Percentiles rank a stretch among this genome's conserved stretches.
Evolutionary conservation across 2,113 vertebrate species (phyloP).

Genomic region (Pollachius pollachius): DNA sequence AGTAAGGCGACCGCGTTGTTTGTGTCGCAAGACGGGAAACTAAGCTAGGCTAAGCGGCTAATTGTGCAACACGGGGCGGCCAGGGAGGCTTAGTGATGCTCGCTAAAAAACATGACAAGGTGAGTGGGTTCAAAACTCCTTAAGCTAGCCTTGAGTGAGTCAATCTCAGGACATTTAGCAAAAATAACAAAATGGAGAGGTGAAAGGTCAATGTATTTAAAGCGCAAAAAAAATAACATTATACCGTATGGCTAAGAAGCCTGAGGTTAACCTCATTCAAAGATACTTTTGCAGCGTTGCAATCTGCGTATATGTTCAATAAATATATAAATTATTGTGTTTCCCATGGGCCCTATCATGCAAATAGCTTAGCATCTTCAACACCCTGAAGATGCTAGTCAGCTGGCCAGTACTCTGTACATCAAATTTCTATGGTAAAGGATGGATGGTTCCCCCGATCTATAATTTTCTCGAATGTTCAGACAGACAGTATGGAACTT

Average conservation of each 20-base stretch:
- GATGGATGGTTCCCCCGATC: no score
- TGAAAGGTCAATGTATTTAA: not conserved
- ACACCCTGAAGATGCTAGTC: not conserved
- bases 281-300: not conserved
- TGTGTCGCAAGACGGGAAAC: not conserved
- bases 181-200: not conserved
- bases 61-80: slow-evolving; percentile 3
- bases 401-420: not conserved
- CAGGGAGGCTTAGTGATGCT: not conserved
- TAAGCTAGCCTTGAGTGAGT: not conserved
- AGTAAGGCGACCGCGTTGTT: slow-evolving; percentile 6
- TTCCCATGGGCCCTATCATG: not conserved
- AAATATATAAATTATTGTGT: not conserved
- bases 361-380: not conserved
- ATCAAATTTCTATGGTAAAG: not conserved
- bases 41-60: slow-evolving; percentile 10
- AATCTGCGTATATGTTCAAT: not conserved
- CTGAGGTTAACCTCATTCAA: not conserved
- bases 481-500: not conserved
- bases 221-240: not conserved
- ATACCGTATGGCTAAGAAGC: not conserved
- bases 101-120: not conserved
- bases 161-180: not conserved
- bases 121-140: slow-evolving; percentile 12
- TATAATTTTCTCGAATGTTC: not conserved